Evolutionary conservation across 2,797 vertebrate genomes (phyloP).

Genomic region (Scleropages formosus): DNA sequence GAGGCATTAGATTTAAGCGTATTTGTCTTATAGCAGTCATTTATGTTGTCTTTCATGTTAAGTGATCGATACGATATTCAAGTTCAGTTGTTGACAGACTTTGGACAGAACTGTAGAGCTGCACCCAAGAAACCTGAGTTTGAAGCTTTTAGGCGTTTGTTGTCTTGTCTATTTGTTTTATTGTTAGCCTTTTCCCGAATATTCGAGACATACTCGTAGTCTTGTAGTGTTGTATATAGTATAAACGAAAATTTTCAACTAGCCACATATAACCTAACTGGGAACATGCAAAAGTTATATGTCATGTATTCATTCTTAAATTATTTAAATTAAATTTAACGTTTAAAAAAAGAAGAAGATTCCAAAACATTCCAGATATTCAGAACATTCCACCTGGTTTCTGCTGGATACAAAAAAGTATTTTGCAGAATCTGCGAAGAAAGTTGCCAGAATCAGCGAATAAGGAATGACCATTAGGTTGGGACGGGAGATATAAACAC

Average conservation of each 20-base stretch:
- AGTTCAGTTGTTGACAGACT: neutral
- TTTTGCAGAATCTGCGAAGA: neutral
- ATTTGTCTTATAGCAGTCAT: neutral
- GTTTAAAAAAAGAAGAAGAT: conserved; percentile 42
- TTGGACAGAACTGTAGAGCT: neutral
- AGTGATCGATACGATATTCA: neutral
- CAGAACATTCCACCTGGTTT: conserved; percentile 66
- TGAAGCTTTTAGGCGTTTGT: neutral
- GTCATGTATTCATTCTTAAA: neutral
- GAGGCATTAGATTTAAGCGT: neutral
- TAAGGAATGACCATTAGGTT: neutral
- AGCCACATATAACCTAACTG: neutral
- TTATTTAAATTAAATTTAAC: neutral
- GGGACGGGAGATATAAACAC: neutral
- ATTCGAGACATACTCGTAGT: neutral
- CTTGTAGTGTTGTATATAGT: neutral
- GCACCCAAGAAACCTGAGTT: neutral
- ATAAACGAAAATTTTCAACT: neutral
- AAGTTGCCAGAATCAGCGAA: neutral
- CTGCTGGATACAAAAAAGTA: conserved; percentile 42
- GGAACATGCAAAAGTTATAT: neutral
- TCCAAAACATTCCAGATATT: conserved; percentile 73
- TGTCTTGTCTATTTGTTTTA: neutral
- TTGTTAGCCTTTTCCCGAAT: neutral
- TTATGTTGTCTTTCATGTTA: neutral